phyloP scores from a whole-genome alignment of 2,113 vertebrate species.

The Thamnaconus septentrionalis region DNA sequence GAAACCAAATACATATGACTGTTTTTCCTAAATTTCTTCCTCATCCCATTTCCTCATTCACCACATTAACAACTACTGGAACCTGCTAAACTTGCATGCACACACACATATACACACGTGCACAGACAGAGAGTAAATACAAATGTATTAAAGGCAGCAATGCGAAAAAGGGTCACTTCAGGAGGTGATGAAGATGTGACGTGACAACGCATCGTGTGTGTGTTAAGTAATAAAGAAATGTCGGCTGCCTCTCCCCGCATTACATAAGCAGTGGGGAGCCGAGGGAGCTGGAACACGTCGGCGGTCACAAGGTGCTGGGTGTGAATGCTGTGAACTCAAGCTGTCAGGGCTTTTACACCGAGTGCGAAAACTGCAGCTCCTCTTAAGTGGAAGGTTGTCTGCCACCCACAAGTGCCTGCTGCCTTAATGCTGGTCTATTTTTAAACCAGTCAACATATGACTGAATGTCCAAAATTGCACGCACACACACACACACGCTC shows the following conservation, averaged over 20 bases:
- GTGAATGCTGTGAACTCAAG: slow-evolving; percentile 10
- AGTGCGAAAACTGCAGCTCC: slow-evolving; percentile 23
- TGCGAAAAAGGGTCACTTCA: no score
- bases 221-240: background rate
- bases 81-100: background rate
- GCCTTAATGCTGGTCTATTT: slow-evolving; percentile 53
- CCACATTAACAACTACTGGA: no score
- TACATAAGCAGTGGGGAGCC: slow-evolving; percentile 52
- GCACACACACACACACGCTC: background rate
- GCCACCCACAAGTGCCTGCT: slow-evolving; percentile 16
- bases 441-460: slow-evolving; percentile 40
- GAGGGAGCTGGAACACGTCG: slow-evolving; percentile 23
- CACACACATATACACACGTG: slow-evolving; percentile 16
- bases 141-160: slow-evolving; percentile 12
- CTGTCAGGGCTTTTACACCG: slow-evolving; percentile 35
- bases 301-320: slow-evolving; percentile 48
- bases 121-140: slow-evolving; percentile 47
- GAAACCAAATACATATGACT: no score
- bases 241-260: slow-evolving; percentile 8
- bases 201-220: background rate
- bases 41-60: no score
- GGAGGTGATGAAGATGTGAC: no score
- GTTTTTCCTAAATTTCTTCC: no score
- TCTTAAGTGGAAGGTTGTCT: slow-evolving; percentile 25
- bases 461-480: slow-evolving; percentile 20